A percentile compares a stretch with the other conserved stretches of the same genome.
Evolutionary conservation across 2,888 invertebrate species (phyloP).

Genomic region (Caenorhabditis auriculariae): DNA sequence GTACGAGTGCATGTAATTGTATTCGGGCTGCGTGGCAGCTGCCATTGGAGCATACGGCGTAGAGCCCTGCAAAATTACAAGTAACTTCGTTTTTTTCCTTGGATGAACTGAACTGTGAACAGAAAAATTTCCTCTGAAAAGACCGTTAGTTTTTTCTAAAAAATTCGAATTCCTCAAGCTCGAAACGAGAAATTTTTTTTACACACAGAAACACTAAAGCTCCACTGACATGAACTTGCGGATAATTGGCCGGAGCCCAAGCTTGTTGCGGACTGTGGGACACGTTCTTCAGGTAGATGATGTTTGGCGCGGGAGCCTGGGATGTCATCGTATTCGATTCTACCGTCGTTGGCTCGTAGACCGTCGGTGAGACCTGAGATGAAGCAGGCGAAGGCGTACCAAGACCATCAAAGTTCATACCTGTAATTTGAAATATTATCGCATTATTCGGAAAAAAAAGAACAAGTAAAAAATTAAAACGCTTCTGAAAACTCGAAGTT

Average conservation of each 20-base stretch:
- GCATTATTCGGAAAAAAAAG: too few species aligned
- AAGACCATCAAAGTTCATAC: too few species aligned
- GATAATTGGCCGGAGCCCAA: conserved; percentile 2
- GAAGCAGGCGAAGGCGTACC: conserved; percentile 6
- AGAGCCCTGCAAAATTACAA: too few species aligned
- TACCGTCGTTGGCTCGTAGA: neutral
- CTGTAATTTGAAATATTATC: too few species aligned
- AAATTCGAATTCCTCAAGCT: conserved; percentile 4
- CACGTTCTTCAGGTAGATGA: neutral
- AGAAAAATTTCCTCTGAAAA: neutral
- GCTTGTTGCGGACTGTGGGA: conserved; percentile 6
- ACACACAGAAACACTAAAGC: neutral
- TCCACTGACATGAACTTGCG: conserved; percentile 3
- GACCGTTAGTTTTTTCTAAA: neutral
- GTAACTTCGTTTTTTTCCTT: too few species aligned
- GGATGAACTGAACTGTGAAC: neutral
- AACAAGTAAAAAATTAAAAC: too few species aligned
- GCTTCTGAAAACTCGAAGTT: too few species aligned
- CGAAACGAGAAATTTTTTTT: too few species aligned
- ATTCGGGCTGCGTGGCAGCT: too few species aligned
- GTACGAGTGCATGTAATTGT: too few species aligned
- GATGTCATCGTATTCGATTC: neutral
- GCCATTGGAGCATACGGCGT: too few species aligned
- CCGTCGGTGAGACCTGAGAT: conserved; percentile 1
- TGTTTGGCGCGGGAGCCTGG: neutral